Percentiles rank a stretch among this genome's conserved stretches.
phyloP scores from a whole-genome alignment of 2,888 invertebrate genomes.

The Crioceris asparagi region DNA sequence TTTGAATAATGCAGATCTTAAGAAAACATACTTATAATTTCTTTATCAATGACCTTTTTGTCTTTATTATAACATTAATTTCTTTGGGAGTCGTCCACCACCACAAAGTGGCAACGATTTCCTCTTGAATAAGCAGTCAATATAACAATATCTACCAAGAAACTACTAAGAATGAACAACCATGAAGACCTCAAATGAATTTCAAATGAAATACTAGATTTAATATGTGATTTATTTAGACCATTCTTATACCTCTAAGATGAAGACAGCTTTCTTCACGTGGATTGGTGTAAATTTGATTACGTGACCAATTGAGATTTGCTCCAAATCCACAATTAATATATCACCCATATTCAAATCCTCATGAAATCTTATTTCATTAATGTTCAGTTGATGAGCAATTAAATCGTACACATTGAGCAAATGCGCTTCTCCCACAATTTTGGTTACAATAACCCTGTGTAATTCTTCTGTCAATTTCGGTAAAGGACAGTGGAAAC shows the following conservation, averaged over 20 bases:
- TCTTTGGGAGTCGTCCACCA: no score
- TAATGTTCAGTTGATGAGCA: conserved; percentile 37
- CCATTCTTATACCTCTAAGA: conserved; percentile 41
- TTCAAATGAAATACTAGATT: no score
- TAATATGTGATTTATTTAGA: no score
- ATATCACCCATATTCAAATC: conserved; percentile 39
- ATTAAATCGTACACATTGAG: conserved; percentile 33
- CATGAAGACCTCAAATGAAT: no score
- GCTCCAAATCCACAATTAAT: conserved; percentile 38
- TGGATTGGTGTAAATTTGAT: conserved; percentile 36
- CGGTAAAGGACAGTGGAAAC: conserved; percentile 38
- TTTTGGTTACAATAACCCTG: conserved; percentile 38
- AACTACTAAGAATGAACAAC: no score
- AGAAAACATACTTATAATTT: no score
- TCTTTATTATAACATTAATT: no score
- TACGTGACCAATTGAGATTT: conserved; percentile 34
- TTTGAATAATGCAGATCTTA: no score
- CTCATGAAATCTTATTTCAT: conserved; percentile 37
- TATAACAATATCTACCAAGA: no score
- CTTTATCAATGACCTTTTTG: no score
- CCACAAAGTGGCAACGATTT: no score
- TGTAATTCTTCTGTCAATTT: conserved; percentile 38
- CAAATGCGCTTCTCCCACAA: conserved; percentile 19
- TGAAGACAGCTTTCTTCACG: conserved; percentile 35
- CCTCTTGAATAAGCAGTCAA: no score